Conservation (phyloP, 2,113 vertebrate genomes). For the Rissa tridactyla region DNA sequence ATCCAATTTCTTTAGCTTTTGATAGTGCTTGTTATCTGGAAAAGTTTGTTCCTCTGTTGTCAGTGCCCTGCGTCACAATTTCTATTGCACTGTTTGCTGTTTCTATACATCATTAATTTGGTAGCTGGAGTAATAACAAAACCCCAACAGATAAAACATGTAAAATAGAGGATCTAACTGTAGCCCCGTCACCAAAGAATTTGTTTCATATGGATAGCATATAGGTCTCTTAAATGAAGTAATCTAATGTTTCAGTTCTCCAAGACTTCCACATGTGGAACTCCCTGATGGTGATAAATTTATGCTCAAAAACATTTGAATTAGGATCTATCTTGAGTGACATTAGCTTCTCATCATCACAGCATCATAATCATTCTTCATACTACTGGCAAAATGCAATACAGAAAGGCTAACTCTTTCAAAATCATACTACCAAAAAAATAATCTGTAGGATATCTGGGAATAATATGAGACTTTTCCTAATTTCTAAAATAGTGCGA, state of each 20-base stretch:
- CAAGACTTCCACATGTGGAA: not conserved
- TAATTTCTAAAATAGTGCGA: not conserved
- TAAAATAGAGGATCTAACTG: not conserved
- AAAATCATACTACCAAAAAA: not conserved
- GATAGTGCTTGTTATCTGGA: not conserved
- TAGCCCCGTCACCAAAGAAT: not conserved
- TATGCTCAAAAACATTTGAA: not conserved
- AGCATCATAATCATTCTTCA: not conserved
- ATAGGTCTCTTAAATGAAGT: not conserved
- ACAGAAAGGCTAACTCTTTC: not conserved
- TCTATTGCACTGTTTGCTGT: not conserved
- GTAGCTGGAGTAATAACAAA: not conserved
- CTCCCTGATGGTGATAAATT: not conserved
- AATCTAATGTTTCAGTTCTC: not conserved
- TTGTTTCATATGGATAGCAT: not conserved
- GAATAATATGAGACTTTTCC: not conserved
- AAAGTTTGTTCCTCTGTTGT: not conserved
- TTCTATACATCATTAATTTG: not conserved
- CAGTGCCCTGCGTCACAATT: not conserved
- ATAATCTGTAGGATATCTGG: not conserved
- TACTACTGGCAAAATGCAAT: not conserved
- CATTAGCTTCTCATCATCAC: not conserved
- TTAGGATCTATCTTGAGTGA: not conserved
- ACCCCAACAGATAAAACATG: not conserved
- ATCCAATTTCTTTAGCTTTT: not conserved